A percentile compares a stretch with the other conserved stretches of the same genome.
Conservation (phyloP, 92 coral and sea anemone species). For the Porites cylindrica region DNA sequence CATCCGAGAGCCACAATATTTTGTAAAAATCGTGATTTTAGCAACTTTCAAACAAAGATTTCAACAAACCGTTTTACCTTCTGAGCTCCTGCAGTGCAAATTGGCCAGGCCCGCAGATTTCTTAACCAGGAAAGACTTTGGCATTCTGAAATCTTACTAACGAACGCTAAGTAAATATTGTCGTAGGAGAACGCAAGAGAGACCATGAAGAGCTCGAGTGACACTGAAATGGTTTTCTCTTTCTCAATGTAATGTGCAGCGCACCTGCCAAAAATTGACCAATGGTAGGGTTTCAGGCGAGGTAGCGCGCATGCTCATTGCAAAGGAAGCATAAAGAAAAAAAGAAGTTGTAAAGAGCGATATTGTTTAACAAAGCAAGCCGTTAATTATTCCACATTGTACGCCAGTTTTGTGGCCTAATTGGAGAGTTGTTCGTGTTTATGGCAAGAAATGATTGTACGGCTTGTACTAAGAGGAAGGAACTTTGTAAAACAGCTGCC, state of each 20-base stretch:
- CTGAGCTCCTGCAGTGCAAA: constrained; percentile 49
- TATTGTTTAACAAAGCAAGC: constrained; percentile 88
- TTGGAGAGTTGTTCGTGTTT: constrained; percentile 89
- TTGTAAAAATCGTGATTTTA: constrained; percentile 60
- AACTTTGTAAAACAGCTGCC: constrained; percentile 35
- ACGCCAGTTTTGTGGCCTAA: constrained; percentile 85
- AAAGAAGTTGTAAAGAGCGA: constrained; percentile 86
- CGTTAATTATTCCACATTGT: constrained; percentile 90
- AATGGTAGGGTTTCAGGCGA: constrained; percentile 74
- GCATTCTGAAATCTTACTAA: constrained; percentile 67
- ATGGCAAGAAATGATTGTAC: constrained; percentile 52
- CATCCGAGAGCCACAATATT: constrained; percentile 52
- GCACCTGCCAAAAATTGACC: constrained; percentile 92
- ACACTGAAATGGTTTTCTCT: constrained; percentile 77
- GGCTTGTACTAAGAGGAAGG: constrained; percentile 31
- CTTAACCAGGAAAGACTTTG: constrained; percentile 88
- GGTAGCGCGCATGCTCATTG: constrained; percentile 78
- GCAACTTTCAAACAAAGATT: constrained; percentile 63
- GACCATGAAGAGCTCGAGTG: constrained; percentile 81
- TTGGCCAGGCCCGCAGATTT: constrained; percentile 60
- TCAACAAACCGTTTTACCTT: constrained; percentile 62
- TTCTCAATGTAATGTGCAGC: constrained; percentile 80
- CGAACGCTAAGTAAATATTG: constrained; percentile 80
- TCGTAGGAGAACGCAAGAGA: constrained; percentile 53
- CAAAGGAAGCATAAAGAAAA: constrained; percentile 54